These are phyloP conservation scores for Pseudomyrmex gracilis DNA, from an alignment of 1,140 invertebrate species.

Conservation along the genomic window DNA sequence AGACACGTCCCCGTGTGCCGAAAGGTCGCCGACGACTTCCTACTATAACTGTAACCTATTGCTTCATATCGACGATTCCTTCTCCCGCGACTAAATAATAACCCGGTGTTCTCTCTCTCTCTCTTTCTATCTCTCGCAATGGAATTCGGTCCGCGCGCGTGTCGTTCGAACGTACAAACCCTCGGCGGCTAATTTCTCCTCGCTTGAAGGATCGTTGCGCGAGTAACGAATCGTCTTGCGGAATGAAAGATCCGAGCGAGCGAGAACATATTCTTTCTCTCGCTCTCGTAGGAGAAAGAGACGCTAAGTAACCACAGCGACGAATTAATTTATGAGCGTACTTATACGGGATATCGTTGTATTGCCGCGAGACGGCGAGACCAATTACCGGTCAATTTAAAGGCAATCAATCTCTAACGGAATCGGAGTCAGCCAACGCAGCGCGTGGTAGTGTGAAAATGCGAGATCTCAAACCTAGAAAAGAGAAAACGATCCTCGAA, in stretches of 20 bases:
- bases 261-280: not conserved
- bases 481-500: not conserved
- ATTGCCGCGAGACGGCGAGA: conserved; percentile 28
- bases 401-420: conserved; percentile 51
- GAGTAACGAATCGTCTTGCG: conserved; percentile 25
- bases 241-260: not conserved
- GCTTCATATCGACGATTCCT: conserved; percentile 66
- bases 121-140: conserved; percentile 1
- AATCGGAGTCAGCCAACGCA: conserved; percentile 36
- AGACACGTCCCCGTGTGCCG: conserved; percentile 75
- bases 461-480: not conserved
- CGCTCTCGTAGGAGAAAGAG: not conserved
- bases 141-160: conserved; percentile 18
- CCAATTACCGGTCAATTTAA: conserved; percentile 52
- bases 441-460: not conserved
- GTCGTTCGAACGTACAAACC: not conserved
- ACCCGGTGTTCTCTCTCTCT: not conserved
- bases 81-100: conserved; percentile 46
- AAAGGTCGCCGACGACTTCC: conserved; percentile 79
- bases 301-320: conserved; percentile 28
- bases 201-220: conserved; percentile 7
- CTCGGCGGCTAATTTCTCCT: conserved; percentile 35
- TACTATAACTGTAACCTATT: conserved; percentile 76
- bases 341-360: conserved; percentile 42
- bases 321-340: conserved; percentile 50